Evolutionary conservation across 2,888 invertebrate species (phyloP), one percentile per base, ranked within the genome.

Genomic region (Andrena minutula): DNA sequence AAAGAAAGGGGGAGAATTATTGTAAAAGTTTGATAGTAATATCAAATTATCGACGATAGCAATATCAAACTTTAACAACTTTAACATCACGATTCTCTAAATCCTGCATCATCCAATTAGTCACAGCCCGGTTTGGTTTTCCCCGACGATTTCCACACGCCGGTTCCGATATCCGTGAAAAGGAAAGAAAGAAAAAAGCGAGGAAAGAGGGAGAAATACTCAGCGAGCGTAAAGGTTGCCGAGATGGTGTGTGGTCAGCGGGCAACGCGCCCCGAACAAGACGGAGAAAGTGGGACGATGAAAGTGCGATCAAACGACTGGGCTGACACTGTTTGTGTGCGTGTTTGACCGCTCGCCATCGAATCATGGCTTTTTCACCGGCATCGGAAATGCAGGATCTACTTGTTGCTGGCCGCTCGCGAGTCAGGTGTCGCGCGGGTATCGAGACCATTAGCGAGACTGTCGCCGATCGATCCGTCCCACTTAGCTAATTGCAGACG

Each of bases 221-320:
- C 10, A 61, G 47, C 35, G 53, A 26, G 28, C 28, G 51, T 30
- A 81, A 76, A 76, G 58, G 70, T 75, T 65, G 56, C 51, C 7
- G 49, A 58, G 71, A 73, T 58, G 61, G 56, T 28, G 71, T 41
- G 56, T 68, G 86, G 79, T 84, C 76, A 84, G 64, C 79, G 63
- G 60, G 47, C 70, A 74, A 84, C 69, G 76, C 78, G 56, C 75
- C 58, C 79, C 72, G 82, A 86, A 80, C 79, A 75, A 81, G 88
- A 84, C 75, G 89, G 92, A 92, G 93, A 93, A 93, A 93, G 93
- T 93, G 92, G 93, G 93, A 91, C 93, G 91, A 92, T 92, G 93
- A 93, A 93, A 93, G 93, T 93, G 92, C 92, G 92, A 93, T 90
- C 79, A 88, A 91, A 91, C 88, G 89, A 84, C 87, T 82, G 84